Evolutionary conservation across 2,888 invertebrate species (phyloP).

Genomic region (Eurois occulta): DNA sequence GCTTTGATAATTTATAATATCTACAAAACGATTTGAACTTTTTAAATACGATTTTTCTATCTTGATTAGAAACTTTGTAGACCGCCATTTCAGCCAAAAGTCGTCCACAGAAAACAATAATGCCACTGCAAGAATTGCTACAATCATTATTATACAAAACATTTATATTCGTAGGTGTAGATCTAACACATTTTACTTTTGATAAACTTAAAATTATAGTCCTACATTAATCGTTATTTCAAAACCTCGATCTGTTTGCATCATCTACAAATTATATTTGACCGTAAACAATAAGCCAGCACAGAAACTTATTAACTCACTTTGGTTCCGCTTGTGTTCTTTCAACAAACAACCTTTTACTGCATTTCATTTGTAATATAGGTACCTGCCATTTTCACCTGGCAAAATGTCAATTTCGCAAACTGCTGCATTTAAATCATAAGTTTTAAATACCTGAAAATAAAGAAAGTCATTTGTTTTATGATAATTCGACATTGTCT

Average conservation of each 20-base stretch:
- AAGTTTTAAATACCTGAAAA: conserved; percentile 20
- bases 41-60: too few species aligned
- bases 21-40: too few species aligned
- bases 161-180: not conserved
- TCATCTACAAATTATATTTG: conserved; percentile 23
- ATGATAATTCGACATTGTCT: not conserved
- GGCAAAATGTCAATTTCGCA: conserved; percentile 63
- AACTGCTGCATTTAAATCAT: conserved; percentile 62
- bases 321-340: conserved; percentile 15
- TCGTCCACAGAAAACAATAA: not conserved
- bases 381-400: conserved; percentile 63
- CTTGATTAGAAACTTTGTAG: too few species aligned
- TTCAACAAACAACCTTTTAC: not conserved
- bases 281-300: conserved; percentile 1
- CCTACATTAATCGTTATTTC: not conserved
- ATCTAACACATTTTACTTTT: not conserved
- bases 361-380: conserved; percentile 15
- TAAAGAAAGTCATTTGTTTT: not conserved
- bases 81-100: not conserved
- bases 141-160: not conserved
- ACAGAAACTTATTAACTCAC: not conserved
- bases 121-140: not conserved
- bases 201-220: not conserved
- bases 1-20: too few species aligned
- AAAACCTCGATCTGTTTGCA: conserved; percentile 6